Conservation (phyloP, 2,113 vertebrate species). For the Tupaia chinensis region DNA sequence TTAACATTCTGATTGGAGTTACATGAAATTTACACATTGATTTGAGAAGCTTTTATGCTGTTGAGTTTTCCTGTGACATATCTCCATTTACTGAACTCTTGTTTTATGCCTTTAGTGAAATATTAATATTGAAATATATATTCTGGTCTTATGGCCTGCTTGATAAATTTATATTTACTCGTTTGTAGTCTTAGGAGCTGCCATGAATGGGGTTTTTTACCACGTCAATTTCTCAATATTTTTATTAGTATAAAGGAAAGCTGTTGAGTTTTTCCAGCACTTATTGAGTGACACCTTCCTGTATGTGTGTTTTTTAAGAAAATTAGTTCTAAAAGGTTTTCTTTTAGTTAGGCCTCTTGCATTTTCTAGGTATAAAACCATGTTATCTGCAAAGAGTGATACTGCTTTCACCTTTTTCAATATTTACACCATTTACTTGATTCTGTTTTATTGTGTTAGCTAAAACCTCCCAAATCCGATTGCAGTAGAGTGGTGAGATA, state of each 20-base stretch:
- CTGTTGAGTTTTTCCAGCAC: background rate
- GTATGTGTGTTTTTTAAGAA: background rate
- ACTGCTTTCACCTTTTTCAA: background rate
- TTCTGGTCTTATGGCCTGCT: background rate
- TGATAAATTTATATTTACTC: slow-evolving; percentile 26
- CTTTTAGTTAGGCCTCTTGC: background rate
- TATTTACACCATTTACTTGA: background rate
- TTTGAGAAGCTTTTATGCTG: background rate
- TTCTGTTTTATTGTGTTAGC: background rate
- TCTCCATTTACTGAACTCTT: background rate
- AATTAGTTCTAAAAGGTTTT: background rate
- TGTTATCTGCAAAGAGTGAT: background rate
- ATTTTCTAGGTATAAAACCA: background rate
- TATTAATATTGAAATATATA: background rate
- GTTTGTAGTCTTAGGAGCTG: background rate
- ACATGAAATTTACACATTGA: background rate
- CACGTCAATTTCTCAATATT: background rate
- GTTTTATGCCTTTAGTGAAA: background rate
- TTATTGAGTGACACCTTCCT: background rate
- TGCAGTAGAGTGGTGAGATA: background rate
- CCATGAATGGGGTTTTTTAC: background rate
- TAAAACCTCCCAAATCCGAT: background rate
- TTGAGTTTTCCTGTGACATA: background rate
- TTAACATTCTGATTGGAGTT: background rate
- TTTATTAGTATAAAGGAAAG: background rate